A percentile compares a stretch with the other conserved stretches of the same genome.
Conservation (phyloP, 2,113 vertebrate species). For the Epinephelus lanceolatus region DNA sequence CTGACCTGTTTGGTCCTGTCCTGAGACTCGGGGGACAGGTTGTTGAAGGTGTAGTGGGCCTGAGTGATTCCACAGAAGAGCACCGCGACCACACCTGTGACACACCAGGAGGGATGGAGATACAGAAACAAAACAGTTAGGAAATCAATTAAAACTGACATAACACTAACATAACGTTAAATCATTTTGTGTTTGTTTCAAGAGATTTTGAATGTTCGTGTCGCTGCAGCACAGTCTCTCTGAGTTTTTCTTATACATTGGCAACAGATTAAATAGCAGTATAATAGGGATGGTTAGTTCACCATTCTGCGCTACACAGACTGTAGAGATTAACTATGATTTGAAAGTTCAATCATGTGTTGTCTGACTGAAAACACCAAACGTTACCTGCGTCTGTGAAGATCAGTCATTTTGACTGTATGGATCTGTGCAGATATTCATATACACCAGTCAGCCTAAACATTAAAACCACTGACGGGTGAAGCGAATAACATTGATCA, state of each 20-base stretch:
- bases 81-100: conserved; percentile 95
- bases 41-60: conserved; percentile 98
- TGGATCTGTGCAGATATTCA: too few relatives aligned
- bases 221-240: neutral
- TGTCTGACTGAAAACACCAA: too few relatives aligned
- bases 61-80: conserved; percentile 99
- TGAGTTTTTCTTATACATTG: neutral
- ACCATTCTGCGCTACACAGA: too few relatives aligned
- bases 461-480: too few relatives aligned
- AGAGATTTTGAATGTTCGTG: neutral
- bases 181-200: neutral
- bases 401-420: too few relatives aligned
- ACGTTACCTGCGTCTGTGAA: too few relatives aligned
- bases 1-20: conserved; percentile 97
- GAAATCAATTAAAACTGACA: neutral
- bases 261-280: neutral
- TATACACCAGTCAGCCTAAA: too few relatives aligned
- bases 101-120: conserved; percentile 12
- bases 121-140: neutral
- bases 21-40: conserved; percentile 96
- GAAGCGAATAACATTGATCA: too few relatives aligned
- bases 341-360: too few relatives aligned
- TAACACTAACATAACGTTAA: neutral
- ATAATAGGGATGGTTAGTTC: neutral
- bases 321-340: too few relatives aligned